phyloP scores from a whole-genome alignment of 2,797 vertebrate genomes.

The Dromococcyx pavoninus region DNA sequence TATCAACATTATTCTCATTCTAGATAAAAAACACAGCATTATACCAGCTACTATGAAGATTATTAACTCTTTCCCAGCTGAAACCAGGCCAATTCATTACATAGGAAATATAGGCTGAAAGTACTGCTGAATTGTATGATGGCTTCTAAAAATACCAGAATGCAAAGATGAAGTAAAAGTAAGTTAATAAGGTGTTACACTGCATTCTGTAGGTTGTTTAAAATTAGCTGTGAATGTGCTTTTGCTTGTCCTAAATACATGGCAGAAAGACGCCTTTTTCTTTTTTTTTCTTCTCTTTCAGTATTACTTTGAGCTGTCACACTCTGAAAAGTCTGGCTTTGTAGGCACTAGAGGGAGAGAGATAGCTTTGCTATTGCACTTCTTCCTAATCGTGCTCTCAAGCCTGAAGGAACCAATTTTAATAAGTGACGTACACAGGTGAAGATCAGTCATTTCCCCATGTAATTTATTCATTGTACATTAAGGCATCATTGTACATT shows the following conservation, averaged over 20 bases:
- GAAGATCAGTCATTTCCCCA: background rate
- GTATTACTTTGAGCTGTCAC: conserved; percentile 1
- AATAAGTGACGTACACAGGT: background rate
- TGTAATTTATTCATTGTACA: background rate
- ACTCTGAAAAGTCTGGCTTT: background rate
- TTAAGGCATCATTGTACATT: fast-evolving
- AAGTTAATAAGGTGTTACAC: conserved; percentile 33
- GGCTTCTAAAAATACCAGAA: conserved; percentile 55
- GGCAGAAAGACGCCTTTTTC: background rate
- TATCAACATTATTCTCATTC: too few relatives aligned
- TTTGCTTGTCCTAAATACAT: conserved; percentile 42
- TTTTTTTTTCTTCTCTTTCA: background rate
- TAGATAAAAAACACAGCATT: too few relatives aligned
- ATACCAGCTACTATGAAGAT: too few relatives aligned
- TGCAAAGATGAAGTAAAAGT: conserved; percentile 12
- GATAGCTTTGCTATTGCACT: background rate
- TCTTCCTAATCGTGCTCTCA: background rate
- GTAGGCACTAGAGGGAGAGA: conserved; percentile 1
- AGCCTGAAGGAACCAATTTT: conserved; percentile 8
- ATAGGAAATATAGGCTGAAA: background rate
- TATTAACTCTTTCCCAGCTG: too few relatives aligned
- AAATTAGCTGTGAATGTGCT: conserved; percentile 42
- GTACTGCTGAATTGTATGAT: conserved; percentile 16
- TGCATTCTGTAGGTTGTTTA: conserved; percentile 39
- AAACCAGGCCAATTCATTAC: background rate